phyloP scores from a whole-genome alignment of 2,797 vertebrate genomes.

The Galaxias olidus region DNA sequence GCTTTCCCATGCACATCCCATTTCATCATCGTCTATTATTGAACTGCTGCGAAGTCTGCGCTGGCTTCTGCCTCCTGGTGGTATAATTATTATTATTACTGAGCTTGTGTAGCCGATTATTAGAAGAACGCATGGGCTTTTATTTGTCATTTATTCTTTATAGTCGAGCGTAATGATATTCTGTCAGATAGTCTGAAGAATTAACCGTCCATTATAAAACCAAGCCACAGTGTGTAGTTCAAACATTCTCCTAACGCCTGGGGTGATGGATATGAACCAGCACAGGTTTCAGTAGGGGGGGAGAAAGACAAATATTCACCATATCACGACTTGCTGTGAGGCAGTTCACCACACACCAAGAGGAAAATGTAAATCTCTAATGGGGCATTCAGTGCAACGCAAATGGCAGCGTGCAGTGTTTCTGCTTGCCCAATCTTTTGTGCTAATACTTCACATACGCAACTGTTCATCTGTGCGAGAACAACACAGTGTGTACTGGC shows the following conservation, averaged over 20 bases:
- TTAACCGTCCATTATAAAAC: constrained; percentile 63
- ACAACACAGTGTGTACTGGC: neutral
- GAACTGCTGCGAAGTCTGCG: constrained; percentile 39
- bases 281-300: constrained; percentile 51
- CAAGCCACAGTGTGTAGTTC: constrained; percentile 60
- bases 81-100: constrained; percentile 65
- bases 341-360: constrained; percentile 39
- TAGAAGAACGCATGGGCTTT: constrained; percentile 52
- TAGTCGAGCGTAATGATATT: constrained; percentile 67
- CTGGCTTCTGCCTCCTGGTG: constrained; percentile 55
- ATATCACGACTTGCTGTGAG: constrained; percentile 52
- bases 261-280: constrained; percentile 64
- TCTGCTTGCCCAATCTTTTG: neutral
- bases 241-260: constrained; percentile 65
- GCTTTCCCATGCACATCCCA: constrained; percentile 25
- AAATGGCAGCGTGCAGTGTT: neutral
- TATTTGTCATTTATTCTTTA: constrained; percentile 65
- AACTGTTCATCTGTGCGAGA: neutral
- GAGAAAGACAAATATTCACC: constrained; percentile 52
- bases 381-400: constrained; percentile 31
- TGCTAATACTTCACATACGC: too few species aligned
- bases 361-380: constrained; percentile 56
- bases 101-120: constrained; percentile 59
- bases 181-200: constrained; percentile 67
- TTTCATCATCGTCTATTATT: constrained; percentile 34